Percentiles rank a stretch among this genome's conserved stretches.
These are phyloP conservation scores for Telenomus remus DNA, from an alignment of 1,140 invertebrate species.

Conservation along the genomic window DNA sequence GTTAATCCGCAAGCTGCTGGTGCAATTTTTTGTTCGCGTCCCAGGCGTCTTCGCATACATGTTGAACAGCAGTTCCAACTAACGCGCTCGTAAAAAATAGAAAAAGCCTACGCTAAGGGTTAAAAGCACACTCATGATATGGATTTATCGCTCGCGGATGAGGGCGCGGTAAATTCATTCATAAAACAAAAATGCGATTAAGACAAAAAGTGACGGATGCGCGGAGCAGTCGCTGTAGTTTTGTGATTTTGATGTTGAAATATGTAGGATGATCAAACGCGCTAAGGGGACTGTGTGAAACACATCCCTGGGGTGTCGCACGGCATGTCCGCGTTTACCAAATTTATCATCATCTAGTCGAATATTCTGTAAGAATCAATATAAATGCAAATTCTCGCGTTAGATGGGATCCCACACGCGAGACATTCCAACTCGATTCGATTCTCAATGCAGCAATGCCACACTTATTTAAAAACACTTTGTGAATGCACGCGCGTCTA, in stretches of 20 bases:
- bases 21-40: conserved; percentile 44
- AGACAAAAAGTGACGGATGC: too few species aligned
- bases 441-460: conserved; percentile 52
- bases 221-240: too few species aligned
- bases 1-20: conserved; percentile 44
- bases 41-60: conserved; percentile 19
- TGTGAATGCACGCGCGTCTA: conserved; percentile 38
- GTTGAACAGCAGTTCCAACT: conserved; percentile 35
- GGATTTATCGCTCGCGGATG: too few species aligned
- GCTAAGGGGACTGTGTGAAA: too few species aligned
- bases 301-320: conserved; percentile 3
- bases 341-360: conserved; percentile 54
- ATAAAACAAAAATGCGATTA: too few species aligned
- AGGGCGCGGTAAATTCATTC: too few species aligned
- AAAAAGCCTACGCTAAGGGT: too few species aligned
- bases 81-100: not conserved
- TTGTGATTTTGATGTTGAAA: too few species aligned
- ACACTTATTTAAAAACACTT: conserved; percentile 58
- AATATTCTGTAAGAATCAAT: conserved; percentile 58
- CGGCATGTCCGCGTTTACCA: conserved; percentile 29
- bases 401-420: conserved; percentile 43
- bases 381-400: conserved; percentile 56
- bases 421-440: conserved; percentile 54
- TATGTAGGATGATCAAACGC: too few species aligned
- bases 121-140: too few species aligned